Evolutionary conservation across 1,140 invertebrate genomes (phyloP).

Genomic region (Temnothorax nylanderi): DNA sequence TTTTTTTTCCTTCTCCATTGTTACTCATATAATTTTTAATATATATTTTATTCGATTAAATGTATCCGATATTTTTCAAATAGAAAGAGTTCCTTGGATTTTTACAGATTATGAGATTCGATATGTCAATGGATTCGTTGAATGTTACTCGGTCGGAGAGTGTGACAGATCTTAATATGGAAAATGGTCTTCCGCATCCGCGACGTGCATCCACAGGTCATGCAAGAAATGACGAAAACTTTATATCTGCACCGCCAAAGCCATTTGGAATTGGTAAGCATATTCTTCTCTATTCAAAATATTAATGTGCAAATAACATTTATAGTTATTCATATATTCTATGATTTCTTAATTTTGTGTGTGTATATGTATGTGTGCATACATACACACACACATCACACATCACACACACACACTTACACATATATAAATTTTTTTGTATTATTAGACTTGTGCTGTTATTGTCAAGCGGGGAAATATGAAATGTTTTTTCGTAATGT

Average conservation of each 20-base stretch:
- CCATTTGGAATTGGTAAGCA: conserved; percentile 92
- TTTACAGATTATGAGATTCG: conserved; percentile 91
- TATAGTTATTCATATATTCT: conserved; percentile 57
- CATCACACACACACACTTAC: not conserved
- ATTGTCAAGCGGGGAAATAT: not conserved
- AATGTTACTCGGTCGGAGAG: conserved; percentile 92
- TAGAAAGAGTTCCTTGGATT: not conserved
- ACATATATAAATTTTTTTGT: not conserved
- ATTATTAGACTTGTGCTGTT: not conserved
- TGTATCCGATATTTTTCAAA: not conserved
- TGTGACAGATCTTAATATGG: conserved; percentile 91
- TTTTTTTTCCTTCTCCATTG: conserved; percentile 32
- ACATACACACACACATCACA: not conserved
- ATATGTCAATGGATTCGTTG: conserved; percentile 91
- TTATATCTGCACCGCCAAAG: conserved; percentile 87
- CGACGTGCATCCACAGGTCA: conserved; percentile 80
- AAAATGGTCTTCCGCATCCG: conserved; percentile 79
- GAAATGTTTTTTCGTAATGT: not conserved
- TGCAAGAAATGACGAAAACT: conserved; percentile 86
- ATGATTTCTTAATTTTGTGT: conserved; percentile 70
- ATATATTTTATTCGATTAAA: not conserved
- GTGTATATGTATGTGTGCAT: not conserved
- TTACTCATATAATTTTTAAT: not conserved
- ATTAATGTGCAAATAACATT: conserved; percentile 6
- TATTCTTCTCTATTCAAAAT: conserved; percentile 37